phyloP scores from a whole-genome alignment of 2,113 vertebrate genomes.

The Lanius ludovicianus region DNA sequence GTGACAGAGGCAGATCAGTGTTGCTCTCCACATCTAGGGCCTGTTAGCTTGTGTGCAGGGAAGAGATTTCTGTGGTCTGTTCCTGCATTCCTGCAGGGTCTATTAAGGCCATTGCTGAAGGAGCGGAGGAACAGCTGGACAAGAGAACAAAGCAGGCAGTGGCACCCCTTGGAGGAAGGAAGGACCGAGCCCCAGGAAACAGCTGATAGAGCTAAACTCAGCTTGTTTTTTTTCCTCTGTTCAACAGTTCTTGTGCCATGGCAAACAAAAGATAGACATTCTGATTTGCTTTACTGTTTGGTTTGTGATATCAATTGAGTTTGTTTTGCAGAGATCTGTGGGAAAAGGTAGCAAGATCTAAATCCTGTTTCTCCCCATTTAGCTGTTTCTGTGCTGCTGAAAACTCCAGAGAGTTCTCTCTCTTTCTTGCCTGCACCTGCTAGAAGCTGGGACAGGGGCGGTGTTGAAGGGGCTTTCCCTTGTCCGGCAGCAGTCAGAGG shows the following conservation, averaged over 20 bases:
- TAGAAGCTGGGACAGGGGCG: neutral
- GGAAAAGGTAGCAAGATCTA: conserved; percentile 62
- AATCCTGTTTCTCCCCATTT: neutral
- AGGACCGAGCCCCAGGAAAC: conserved; percentile 76
- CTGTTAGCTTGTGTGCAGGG: neutral
- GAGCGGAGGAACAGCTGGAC: conserved; percentile 74
- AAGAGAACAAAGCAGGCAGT: conserved; percentile 78
- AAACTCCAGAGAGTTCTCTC: neutral
- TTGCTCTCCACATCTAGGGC: neutral
- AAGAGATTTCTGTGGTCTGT: conserved; percentile 47
- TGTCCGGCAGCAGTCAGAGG: neutral
- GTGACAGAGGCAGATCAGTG: neutral
- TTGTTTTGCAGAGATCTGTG: conserved; percentile 69
- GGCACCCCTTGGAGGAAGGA: conserved; percentile 81
- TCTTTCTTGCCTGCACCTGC: neutral
- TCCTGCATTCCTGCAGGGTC: conserved; percentile 74
- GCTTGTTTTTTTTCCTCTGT: conserved; percentile 75
- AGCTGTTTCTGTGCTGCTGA: neutral
- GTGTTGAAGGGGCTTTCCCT: neutral
- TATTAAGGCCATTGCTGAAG: conserved; percentile 75
- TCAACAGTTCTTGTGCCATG: conserved; percentile 84
- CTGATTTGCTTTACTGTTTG: conserved; percentile 77
- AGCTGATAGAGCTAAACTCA: conserved; percentile 81
- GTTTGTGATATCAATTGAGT: conserved; percentile 68
- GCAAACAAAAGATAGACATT: conserved; percentile 80